phyloP scores from a whole-genome alignment of 1,140 invertebrate genomes.

The Platorchestia sp. region DNA sequence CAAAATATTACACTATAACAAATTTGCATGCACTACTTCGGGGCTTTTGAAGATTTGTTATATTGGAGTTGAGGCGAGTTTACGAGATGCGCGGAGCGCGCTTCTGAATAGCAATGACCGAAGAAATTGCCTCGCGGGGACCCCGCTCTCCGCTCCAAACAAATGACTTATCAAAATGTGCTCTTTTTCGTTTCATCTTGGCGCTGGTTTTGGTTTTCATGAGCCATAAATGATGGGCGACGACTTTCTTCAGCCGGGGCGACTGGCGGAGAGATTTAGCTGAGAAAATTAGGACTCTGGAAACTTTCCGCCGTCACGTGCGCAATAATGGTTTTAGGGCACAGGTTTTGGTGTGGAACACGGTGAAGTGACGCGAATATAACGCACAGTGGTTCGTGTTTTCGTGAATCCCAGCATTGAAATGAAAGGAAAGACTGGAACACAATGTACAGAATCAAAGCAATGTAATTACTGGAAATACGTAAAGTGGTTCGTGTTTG shows the following conservation, averaged over 20 bases:
- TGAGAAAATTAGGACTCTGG: not conserved
- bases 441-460: not conserved
- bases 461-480: too few species aligned
- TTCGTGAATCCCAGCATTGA: not conserved
- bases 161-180: conserved; percentile 41
- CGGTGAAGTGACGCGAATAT: not conserved
- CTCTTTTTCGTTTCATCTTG: not conserved
- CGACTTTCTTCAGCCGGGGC: not conserved
- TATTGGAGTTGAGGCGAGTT: conserved; percentile 51
- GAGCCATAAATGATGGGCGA: not conserved
- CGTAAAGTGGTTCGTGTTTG: too few species aligned
- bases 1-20: conserved; percentile 50
- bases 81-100: not conserved
- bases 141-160: not conserved
- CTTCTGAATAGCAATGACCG: conserved; percentile 25
- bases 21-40: conserved; percentile 52
- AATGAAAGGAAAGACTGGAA: not conserved
- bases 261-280: not conserved
- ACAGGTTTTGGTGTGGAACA: not conserved
- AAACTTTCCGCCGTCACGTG: not conserved
- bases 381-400: not conserved
- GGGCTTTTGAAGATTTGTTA: conserved; percentile 54
- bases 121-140: not conserved
- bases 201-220: not conserved
- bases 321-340: not conserved